Evolutionary conservation across 1,140 invertebrate genomes (phyloP), one percentile per base, ranked within the genome.

Genomic region (Drosophila kanapiae): DNA sequence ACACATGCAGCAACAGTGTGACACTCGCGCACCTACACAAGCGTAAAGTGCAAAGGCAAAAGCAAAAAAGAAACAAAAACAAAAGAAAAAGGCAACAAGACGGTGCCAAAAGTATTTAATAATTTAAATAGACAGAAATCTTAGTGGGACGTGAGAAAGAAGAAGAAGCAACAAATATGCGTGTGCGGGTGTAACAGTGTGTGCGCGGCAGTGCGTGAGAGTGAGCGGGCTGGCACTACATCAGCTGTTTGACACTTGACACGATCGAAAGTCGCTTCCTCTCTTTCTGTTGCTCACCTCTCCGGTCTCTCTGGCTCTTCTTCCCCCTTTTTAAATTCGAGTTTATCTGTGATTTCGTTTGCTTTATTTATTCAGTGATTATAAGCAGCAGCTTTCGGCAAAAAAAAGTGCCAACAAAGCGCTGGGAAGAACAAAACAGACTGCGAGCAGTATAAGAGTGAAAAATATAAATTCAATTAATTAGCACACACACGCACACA

Each of bases 211-310:
- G 45, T 56, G 37, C 60, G 81, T 74, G 81, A 45, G 80, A 63
- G 80, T 38, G 74, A 87, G 84, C 40, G 85, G 75, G 84, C 37
- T 47, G 54, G 85, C 77, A 75, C 10, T 70, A 88, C 53, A 65
- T 80, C 84, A 87, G 84, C 84, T 87, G 84, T 87, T 87, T 83
- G 84, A 87, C 83, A 87, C 80, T 87, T 86, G 83, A 86, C 83
- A 88, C 83, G 84, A 87, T 87, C 84, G 65, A 43, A 70, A 70
- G 62, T 70, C 54, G 57, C 48, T 45, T 48, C 54, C 63, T 78
- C 62, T 70, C 64, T 40, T 38, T 42, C 31, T 61, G 14, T 31
- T 1, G 48, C 48, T 56, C 53, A 16, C n/a, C 48, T 16, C 48
- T 33, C 29, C 48, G 29, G 4, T 58, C 47, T 51, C 54, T 47